A percentile compares a stretch with the other conserved stretches of the same genome.
Conservation (phyloP, 2,113 vertebrate species). For the Todiramphus saurophagus region DNA sequence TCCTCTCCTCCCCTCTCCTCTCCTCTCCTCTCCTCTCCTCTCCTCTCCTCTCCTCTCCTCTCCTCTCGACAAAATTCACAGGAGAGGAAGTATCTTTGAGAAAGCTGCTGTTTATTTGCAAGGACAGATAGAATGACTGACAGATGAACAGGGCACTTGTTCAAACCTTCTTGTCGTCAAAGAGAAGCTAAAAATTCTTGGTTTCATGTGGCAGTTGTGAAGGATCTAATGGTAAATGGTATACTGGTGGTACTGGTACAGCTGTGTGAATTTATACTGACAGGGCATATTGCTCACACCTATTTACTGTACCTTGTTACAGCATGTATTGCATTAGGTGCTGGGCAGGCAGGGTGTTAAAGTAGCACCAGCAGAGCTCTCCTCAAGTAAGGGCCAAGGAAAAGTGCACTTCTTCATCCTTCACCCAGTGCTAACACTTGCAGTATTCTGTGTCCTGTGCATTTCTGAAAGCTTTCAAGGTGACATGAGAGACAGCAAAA, state of each 20-base stretch:
- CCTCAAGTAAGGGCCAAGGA: neutral
- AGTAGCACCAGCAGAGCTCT: neutral
- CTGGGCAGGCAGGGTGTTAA: neutral
- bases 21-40: neutral
- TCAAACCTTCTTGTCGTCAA: neutral
- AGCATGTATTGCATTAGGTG: neutral
- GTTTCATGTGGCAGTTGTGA: neutral
- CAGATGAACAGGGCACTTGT: neutral
- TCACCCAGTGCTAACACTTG: rapidly evolving
- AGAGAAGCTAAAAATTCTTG: neutral
- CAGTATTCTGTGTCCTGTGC: neutral
- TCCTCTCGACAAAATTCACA: neutral
- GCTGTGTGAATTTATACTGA: neutral
- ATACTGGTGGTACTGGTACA: neutral
- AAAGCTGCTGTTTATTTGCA: neutral
- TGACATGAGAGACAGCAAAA: neutral
- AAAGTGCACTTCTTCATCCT: neutral
- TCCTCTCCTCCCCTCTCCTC: too few relatives aligned
- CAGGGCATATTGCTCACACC: neutral
- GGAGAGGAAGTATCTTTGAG: neutral
- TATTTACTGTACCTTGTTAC: neutral
- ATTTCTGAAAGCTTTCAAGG: neutral
- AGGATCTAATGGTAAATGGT: neutral
- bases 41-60: neutral
- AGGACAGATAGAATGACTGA: neutral